Percentiles rank a stretch among this genome's conserved stretches.
Evolutionary conservation across 2,797 vertebrate species (phyloP).

Genomic region (Allobates femoralis): DNA sequence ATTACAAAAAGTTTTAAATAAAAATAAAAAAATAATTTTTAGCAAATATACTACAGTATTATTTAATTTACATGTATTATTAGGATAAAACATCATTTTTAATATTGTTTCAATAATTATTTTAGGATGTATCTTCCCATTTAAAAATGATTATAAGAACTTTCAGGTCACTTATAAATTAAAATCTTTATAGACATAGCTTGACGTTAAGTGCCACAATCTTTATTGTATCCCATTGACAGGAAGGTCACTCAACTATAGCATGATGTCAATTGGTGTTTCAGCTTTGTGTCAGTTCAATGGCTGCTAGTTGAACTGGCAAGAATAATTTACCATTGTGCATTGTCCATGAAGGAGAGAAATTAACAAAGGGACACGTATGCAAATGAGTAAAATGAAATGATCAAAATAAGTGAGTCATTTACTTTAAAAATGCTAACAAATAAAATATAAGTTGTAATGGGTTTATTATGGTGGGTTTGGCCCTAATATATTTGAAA

Average conservation of each 20-base stretch:
- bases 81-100: not conserved
- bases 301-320: not conserved
- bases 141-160: not conserved
- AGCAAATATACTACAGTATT: no score
- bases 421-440: not conserved
- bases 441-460: not conserved
- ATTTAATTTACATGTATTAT: no score
- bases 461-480: not conserved
- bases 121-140: not conserved
- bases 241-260: conserved; percentile 1
- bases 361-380: not conserved
- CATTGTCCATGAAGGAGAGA: no score
- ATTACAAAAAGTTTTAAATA: no score
- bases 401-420: not conserved
- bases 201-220: not conserved
- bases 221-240: not conserved
- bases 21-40: no score
- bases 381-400: not conserved
- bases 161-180: not conserved
- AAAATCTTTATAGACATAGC: not conserved
- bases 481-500: not conserved
- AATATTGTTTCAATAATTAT: not conserved
- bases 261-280: conserved; percentile 4
- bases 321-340: conserved; percentile 1
- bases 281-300: not conserved